phyloP scores from a whole-genome alignment of 2,888 invertebrate species.

The Xestia xanthographa region DNA sequence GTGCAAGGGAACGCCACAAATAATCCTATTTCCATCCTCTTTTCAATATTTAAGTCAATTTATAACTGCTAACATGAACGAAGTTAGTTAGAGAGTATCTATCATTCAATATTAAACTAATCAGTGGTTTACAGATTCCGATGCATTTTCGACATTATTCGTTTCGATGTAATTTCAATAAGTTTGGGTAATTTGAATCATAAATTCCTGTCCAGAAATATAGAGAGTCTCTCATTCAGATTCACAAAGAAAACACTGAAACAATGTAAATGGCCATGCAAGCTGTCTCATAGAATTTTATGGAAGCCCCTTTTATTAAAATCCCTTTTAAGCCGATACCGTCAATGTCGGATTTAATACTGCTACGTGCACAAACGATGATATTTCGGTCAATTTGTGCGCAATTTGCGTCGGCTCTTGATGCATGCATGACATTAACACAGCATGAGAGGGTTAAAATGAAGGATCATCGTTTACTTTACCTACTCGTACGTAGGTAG shows the following conservation, averaged over 20 bases:
- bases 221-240: not conserved
- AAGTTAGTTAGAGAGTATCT: not conserved
- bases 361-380: conserved; percentile 31
- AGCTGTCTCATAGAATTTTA: conserved; percentile 44
- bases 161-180: no score
- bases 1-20: conserved; percentile 14
- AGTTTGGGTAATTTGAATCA: not conserved
- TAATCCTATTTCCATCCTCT: conserved; percentile 26
- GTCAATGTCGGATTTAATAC: conserved; percentile 26
- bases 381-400: conserved; percentile 44
- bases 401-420: conserved; percentile 31
- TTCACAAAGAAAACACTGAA: conserved; percentile 9
- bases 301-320: conserved; percentile 26
- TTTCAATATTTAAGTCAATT: conserved; percentile 14
- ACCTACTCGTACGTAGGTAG: conserved; percentile 6
- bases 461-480: conserved; percentile 16
- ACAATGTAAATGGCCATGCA: not conserved
- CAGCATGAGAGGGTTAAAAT: conserved; percentile 15
- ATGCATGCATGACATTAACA: conserved; percentile 18
- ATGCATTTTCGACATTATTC: not conserved
- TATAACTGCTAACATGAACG: not conserved
- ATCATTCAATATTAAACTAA: conserved; percentile 6
- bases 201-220: not conserved
- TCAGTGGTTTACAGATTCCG: not conserved
- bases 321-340: conserved; percentile 19